Evolutionary conservation across 2,113 vertebrate genomes (phyloP).

Genomic region (Seriola rivoliana): DNA sequence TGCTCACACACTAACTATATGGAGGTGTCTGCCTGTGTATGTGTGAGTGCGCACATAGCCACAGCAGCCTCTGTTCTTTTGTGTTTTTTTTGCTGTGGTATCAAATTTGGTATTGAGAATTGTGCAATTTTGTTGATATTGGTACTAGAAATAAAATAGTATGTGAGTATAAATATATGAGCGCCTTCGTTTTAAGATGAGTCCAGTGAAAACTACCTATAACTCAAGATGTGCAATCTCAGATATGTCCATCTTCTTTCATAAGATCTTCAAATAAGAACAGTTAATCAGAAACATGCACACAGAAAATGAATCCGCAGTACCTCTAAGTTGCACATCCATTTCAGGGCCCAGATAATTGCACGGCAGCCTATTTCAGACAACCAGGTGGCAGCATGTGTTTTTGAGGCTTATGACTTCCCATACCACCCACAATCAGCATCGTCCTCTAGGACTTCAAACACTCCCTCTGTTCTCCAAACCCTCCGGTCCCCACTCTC

Average conservation of each 20-base stretch:
- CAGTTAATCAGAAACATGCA: constrained; percentile 3
- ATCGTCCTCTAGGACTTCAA: constrained; percentile 76
- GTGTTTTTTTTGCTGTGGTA: no score
- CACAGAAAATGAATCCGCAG: constrained; percentile 46
- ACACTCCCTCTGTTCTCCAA: constrained; percentile 70
- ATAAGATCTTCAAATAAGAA: constrained; percentile 44
- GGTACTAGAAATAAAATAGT: neutral
- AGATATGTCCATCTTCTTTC: constrained; percentile 16
- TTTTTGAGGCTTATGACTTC: constrained; percentile 71
- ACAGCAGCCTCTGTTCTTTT: no score
- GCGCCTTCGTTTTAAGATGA: neutral
- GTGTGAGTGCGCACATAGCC: no score
- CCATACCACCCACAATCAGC: constrained; percentile 78
- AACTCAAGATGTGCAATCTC: neutral
- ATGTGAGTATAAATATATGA: neutral
- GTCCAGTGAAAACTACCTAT: neutral
- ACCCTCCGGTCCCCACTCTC: constrained; percentile 63
- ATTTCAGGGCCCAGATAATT: constrained; percentile 60
- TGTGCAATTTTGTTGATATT: no score
- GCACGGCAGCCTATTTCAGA: constrained; percentile 70
- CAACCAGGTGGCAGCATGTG: constrained; percentile 73
- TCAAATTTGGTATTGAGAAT: no score
- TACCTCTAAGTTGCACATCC: constrained; percentile 34
- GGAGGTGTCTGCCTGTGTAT: no score
- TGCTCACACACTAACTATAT: no score